Percentiles rank a stretch among this genome's conserved stretches.
Conservation (phyloP, 2,113 vertebrate genomes). For the Gobius niger region DNA sequence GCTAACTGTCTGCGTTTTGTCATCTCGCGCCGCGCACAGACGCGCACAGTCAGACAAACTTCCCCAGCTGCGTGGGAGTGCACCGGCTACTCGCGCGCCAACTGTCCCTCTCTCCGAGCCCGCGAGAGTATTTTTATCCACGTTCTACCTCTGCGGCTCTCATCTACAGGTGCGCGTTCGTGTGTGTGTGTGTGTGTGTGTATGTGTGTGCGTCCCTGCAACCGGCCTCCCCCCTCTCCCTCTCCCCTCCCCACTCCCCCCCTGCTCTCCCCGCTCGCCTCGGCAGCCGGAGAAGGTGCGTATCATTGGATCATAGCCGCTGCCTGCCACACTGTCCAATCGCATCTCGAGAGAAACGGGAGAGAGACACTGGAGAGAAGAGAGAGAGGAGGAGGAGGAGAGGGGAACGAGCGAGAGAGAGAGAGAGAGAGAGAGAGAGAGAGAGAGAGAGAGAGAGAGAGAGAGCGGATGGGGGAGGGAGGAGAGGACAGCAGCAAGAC, state of each 20-base stretch:
- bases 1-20: too few species aligned
- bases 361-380: constrained; percentile 27
- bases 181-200: too few species aligned
- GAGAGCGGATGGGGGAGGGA: constrained; percentile 34
- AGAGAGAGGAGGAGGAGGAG: too few species aligned
- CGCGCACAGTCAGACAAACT: not conserved
- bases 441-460: constrained; percentile 26
- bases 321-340: constrained; percentile 88
- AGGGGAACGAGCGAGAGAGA: too few species aligned
- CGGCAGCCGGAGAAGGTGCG: constrained; percentile 58
- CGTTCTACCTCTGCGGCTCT: not conserved
- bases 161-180: constrained; percentile 34
- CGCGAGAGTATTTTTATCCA: not conserved
- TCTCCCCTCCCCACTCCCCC: constrained; percentile 29
- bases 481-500: constrained; percentile 43
- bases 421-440: constrained; percentile 17
- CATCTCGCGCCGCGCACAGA: too few species aligned
- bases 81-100: constrained; percentile 6
- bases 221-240: constrained; percentile 5
- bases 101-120: constrained; percentile 7
- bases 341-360: constrained; percentile 68
- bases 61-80: not conserved
- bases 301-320: constrained; percentile 89
- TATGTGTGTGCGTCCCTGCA: too few species aligned
- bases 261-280: constrained; percentile 48